A percentile compares a stretch with the other conserved stretches of the same genome.
Conservation (phyloP, 2,888 invertebrate genomes). For the Ectemnius cavifrons region DNA sequence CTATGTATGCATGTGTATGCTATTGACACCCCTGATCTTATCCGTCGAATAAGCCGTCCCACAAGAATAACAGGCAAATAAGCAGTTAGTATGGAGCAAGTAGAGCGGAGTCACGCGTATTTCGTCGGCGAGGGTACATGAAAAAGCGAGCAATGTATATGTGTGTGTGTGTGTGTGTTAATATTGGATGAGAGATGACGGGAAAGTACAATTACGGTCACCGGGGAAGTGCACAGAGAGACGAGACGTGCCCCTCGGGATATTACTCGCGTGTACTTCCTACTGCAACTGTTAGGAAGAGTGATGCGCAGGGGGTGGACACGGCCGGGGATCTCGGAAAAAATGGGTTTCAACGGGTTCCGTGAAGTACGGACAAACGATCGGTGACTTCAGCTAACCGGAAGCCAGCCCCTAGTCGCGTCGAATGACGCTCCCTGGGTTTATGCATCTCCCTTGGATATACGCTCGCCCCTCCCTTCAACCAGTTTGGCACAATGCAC, state of each 20-base stretch:
- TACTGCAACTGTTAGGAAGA: neutral
- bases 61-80: too few species aligned
- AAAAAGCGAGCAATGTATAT: too few species aligned
- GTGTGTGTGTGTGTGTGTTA: neutral
- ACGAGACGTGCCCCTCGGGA: conserved; percentile 32
- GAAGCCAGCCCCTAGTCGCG: conserved; percentile 42
- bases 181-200: neutral
- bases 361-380: conserved; percentile 50
- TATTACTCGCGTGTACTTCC: conserved; percentile 43
- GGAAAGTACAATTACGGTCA: conserved; percentile 37
- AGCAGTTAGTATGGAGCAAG: too few species aligned
- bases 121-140: too few species aligned
- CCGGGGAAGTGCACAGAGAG: conserved; percentile 28
- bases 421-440: conserved; percentile 10
- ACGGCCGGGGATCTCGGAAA: neutral
- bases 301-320: neutral
- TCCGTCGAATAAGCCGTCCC: too few species aligned
- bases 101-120: too few species aligned
- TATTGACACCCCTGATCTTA: too few species aligned
- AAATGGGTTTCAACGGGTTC: conserved; percentile 37
- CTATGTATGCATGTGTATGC: too few species aligned
- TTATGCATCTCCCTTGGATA: conserved; percentile 22
- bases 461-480: conserved; percentile 4
- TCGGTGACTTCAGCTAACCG: conserved; percentile 60
- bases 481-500: neutral